Evolutionary conservation across 1,140 invertebrate genomes (phyloP).

Genomic region (Tachypleus tridentatus): DNA sequence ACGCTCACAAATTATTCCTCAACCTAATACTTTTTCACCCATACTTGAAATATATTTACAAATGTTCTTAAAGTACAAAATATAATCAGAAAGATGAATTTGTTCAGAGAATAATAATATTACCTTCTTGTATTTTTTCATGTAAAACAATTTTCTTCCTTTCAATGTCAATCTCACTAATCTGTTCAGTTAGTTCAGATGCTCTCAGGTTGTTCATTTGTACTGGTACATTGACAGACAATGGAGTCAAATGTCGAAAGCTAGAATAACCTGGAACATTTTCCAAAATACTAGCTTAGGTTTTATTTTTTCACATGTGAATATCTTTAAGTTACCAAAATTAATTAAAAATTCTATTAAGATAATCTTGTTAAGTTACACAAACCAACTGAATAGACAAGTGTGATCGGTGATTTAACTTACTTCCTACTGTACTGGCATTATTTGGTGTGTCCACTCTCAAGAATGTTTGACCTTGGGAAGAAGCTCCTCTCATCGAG

Average conservation of each 20-base stretch:
- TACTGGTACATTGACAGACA: slow-evolving; percentile 6
- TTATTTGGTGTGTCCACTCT: slow-evolving; percentile 33
- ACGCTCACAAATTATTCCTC: too few species aligned
- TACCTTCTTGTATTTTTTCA: slow-evolving; percentile 35
- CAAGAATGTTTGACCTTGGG: slow-evolving; percentile 42
- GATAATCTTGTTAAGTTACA: too few species aligned
- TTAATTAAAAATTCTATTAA: too few species aligned
- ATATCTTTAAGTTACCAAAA: too few species aligned
- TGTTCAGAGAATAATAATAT: too few species aligned
- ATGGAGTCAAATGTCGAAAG: slow-evolving; percentile 21
- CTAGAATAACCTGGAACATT: slow-evolving; percentile 19
- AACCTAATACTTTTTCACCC: too few species aligned
- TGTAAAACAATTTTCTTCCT: slow-evolving; percentile 39
- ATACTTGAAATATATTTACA: too few species aligned
- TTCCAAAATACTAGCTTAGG: too few species aligned
- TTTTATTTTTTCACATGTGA: too few species aligned
- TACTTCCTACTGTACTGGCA: slow-evolving; percentile 30
- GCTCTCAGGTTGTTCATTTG: slow-evolving; percentile 15
- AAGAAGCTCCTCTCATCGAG: slow-evolving; percentile 30
- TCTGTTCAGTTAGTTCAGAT: slow-evolving; percentile 40
- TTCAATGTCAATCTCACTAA: slow-evolving; percentile 62
- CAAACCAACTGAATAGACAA: too few species aligned
- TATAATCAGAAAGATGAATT: too few species aligned
- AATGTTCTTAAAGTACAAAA: too few species aligned
- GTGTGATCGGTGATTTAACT: neutral